phyloP scores from a whole-genome alignment of 2,797 vertebrate species.

The Enteromius viviparus region DNA sequence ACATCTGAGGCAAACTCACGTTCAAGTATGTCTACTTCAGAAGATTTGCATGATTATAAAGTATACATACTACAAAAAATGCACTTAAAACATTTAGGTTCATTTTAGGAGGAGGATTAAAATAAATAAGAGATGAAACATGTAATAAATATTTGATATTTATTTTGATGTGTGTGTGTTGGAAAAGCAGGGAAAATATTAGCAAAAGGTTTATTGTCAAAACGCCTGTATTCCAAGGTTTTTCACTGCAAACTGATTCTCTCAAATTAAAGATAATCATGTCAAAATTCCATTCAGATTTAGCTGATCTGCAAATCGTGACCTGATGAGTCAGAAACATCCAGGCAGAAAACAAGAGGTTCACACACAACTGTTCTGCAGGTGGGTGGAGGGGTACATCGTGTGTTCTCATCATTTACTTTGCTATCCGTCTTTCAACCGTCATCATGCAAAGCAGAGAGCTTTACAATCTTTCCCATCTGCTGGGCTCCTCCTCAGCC shows the following conservation, averaged over 20 bases:
- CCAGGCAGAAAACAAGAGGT: not conserved
- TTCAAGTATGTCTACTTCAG: not conserved
- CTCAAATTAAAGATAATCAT: constrained; percentile 52
- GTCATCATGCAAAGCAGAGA: constrained; percentile 50
- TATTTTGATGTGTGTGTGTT: constrained; percentile 5
- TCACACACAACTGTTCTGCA: constrained; percentile 13
- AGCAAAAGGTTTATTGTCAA: not conserved
- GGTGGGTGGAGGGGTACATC: constrained; percentile 5
- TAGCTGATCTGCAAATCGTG: constrained; percentile 9
- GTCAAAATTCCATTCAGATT: constrained; percentile 41
- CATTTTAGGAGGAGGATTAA: not conserved
- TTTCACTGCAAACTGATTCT: constrained; percentile 33
- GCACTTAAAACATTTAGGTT: not conserved
- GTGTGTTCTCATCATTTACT: constrained; percentile 30
- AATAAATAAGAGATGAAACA: not conserved
- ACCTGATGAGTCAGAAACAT: not conserved
- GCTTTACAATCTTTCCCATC: constrained; percentile 73
- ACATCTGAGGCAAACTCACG: not conserved
- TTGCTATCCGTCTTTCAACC: constrained; percentile 57
- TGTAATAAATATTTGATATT: not conserved
- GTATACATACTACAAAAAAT: not conserved
- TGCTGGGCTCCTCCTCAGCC: constrained; percentile 95
- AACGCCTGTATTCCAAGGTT: constrained; percentile 29
- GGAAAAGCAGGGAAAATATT: not conserved
- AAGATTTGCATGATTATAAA: not conserved